Percentiles rank a stretch among this genome's conserved stretches.
Evolutionary conservation across 2,797 vertebrate genomes (phyloP).

Genomic region (Tapera naevia): DNA sequence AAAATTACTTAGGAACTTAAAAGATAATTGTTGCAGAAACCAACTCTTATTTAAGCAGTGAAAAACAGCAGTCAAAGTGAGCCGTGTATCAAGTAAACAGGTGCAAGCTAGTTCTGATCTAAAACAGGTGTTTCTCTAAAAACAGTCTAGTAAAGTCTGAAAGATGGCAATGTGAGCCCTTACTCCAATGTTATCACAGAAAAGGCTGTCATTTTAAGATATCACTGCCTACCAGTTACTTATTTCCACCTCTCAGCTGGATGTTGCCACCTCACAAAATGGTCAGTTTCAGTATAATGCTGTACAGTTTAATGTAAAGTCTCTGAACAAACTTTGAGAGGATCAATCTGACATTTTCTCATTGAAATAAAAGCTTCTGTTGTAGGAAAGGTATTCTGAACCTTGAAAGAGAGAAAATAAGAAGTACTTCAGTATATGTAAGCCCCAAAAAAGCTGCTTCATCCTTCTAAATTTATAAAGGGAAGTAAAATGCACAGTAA

Average conservation of each 20-base stretch:
- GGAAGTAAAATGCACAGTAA: neutral
- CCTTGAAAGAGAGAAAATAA: neutral
- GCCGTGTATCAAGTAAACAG: accelerated
- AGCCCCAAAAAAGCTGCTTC: neutral
- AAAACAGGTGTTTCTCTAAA: neutral
- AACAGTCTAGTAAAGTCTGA: neutral
- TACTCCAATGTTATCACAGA: neutral
- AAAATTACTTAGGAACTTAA: neutral
- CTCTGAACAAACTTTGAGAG: neutral
- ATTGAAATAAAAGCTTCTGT: neutral
- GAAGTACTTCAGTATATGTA: neutral
- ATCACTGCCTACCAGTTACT: neutral
- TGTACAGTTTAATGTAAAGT: neutral
- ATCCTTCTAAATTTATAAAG: neutral
- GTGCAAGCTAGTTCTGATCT: neutral
- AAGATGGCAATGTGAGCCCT: neutral
- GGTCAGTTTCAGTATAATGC: neutral
- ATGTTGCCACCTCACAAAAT: neutral
- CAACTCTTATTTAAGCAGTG: neutral
- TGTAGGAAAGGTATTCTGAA: neutral
- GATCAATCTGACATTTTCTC: neutral
- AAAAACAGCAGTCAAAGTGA: neutral
- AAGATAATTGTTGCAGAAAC: neutral
- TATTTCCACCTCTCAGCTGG: neutral
- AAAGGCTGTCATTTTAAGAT: neutral